These are phyloP conservation scores for Monopterus albus DNA, from an alignment of 2,113 vertebrate genomes.

Conservation along the genomic window DNA sequence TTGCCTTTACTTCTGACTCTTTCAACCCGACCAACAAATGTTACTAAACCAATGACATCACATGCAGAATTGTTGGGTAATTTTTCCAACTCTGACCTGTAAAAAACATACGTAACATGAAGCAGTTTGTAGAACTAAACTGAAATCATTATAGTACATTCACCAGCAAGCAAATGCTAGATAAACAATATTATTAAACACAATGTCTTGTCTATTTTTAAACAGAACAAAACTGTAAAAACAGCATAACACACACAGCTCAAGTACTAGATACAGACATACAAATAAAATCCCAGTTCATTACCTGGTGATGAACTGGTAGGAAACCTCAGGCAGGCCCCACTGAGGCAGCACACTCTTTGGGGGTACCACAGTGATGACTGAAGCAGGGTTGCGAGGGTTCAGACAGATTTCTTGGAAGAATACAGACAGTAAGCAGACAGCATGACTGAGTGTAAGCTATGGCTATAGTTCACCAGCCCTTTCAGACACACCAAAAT, in stretches of 20 bases:
- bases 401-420: conserved; percentile 90
- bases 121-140: neutral
- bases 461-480: neutral
- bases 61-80: conserved; percentile 82
- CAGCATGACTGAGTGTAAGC: neutral
- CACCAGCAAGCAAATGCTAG: neutral
- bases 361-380: conserved; percentile 87
- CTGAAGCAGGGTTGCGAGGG: conserved; percentile 82
- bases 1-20: conserved; percentile 85
- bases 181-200: neutral
- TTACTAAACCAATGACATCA: conserved; percentile 91
- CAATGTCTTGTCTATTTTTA: too few relatives aligned
- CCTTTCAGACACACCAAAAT: neutral
- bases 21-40: conserved; percentile 91
- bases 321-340: conserved; percentile 87
- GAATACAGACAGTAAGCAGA: neutral
- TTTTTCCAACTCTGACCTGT: conserved; percentile 86
- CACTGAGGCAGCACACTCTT: conserved; percentile 87
- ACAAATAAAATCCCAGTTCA: neutral
- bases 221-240: neutral
- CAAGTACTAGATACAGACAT: neutral
- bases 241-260: neutral
- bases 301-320: conserved; percentile 88
- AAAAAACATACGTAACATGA: conserved; percentile 26
- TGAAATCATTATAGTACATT: neutral